These are phyloP conservation scores for Aphrophora alni DNA, from an alignment of 2,888 invertebrate genomes.

Conservation along the genomic window DNA sequence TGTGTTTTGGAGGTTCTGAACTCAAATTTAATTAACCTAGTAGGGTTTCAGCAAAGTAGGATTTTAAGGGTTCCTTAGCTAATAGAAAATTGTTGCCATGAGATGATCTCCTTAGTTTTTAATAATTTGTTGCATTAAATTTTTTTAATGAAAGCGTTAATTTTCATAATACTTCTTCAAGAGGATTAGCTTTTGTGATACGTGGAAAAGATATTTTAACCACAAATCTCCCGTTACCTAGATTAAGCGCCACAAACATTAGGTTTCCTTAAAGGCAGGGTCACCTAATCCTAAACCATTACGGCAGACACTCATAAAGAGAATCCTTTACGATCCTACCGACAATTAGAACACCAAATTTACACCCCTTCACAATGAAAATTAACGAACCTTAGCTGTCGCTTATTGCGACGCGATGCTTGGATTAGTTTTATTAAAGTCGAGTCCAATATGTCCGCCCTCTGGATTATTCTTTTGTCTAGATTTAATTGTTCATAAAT, in stretches of 20 bases:
- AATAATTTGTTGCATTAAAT: too few relatives aligned
- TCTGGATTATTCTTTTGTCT: neutral
- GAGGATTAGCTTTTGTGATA: too few relatives aligned
- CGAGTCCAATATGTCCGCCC: neutral
- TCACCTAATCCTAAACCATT: neutral
- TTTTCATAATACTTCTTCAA: too few relatives aligned
- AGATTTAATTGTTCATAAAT: neutral
- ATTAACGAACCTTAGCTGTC: neutral
- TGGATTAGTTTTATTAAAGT: neutral
- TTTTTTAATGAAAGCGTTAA: too few relatives aligned
- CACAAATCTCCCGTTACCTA: too few relatives aligned
- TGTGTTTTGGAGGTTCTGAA: too few relatives aligned
- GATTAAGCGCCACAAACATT: neutral
- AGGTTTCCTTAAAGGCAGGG: neutral
- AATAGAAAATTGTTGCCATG: too few relatives aligned
- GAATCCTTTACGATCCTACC: neutral
- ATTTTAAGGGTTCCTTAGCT: too few relatives aligned
- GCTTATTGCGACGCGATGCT: neutral
- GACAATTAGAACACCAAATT: neutral
- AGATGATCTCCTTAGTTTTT: too few relatives aligned
- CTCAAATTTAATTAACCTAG: too few relatives aligned
- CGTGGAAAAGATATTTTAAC: too few relatives aligned
- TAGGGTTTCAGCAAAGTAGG: too few relatives aligned
- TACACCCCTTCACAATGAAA: conserved; percentile 6
- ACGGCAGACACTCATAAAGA: neutral